Evolutionary conservation across 2,888 invertebrate species (phyloP), one percentile per base, ranked within the genome.

Genomic region (Archaeoteleia sp.): DNA sequence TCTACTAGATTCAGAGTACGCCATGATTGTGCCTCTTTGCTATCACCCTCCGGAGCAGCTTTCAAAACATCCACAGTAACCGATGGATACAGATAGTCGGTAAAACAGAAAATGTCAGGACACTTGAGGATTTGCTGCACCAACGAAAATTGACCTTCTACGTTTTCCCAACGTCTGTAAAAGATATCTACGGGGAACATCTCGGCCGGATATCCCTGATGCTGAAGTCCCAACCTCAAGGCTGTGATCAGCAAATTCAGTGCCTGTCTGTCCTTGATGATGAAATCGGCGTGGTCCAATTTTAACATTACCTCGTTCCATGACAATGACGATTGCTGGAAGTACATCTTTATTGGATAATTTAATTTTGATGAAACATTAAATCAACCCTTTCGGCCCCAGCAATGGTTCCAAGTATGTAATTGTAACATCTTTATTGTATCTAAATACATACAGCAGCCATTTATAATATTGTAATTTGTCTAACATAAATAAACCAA

Each of bases 291-390:
- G 85, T 97, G 95, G 83, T 99, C 98, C 29, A 98, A 87, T 86
- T 96, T 95, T 67, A 91, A 86, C 72, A 97, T 92, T 0, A 98
- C 95, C 80, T 96, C 97, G 80, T 93, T 93, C 97, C 98, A 98
- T 76, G 93, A 92, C 62, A 98, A 86, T 79, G 91, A 93, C 1
- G 95, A 92, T 62, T 85, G 86, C 86, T 87, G 67, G 1, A 67
- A 42, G n/a, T n/a, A 39, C 45, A 27, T n/a, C 34, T 61, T 35
- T n/a, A 39, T 51, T 35, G 13, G 4, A 15, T n/a, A 9, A 14
- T 34, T 4, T 39, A 39, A 39, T 39, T 4, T 30, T 3, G 2
- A 12, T 9, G 9, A 7, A 46, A 30, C 17, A 46, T 27, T 27
- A 13, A 14, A 39, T 15, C n/a, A 39, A 39, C n/a, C n/a, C n/a